phyloP scores from a whole-genome alignment of 2,797 vertebrate species.

The Cheirogaleus major region DNA sequence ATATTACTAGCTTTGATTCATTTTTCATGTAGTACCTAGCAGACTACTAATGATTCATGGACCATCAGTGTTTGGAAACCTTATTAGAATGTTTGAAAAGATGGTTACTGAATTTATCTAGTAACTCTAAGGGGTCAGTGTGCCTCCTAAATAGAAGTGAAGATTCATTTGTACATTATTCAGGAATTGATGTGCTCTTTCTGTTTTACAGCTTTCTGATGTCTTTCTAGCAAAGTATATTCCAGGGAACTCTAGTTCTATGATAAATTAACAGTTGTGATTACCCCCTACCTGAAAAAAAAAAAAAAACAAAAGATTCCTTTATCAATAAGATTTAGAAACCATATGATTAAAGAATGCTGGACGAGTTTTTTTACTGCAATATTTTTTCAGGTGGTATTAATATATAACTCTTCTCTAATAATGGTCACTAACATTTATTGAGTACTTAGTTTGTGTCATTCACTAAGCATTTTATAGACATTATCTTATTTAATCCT shows the following conservation, averaged over 20 bases:
- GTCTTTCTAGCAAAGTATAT: conserved; percentile 1
- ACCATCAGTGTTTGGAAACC: not conserved
- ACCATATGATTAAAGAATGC: not conserved
- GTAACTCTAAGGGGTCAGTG: not conserved
- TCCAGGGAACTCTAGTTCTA: not conserved
- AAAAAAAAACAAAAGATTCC: not conserved
- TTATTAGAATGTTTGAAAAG: conserved; percentile 35
- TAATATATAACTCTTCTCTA: not conserved
- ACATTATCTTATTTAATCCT: not conserved
- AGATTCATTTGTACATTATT: conserved; percentile 21
- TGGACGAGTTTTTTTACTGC: not conserved
- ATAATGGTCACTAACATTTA: not conserved
- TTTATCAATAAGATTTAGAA: conserved; percentile 20
- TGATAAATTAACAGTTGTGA: conserved; percentile 21
- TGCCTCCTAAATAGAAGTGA: conserved; percentile 32
- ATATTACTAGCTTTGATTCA: not conserved
- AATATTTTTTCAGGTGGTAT: not conserved
- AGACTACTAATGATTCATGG: not conserved
- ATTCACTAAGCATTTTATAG: conserved; percentile 28
- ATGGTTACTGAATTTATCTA: conserved; percentile 29
- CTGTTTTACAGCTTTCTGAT: not conserved
- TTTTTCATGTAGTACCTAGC: conserved; percentile 39
- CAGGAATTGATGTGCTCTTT: not conserved
- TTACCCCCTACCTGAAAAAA: not conserved
- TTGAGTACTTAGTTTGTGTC: conserved; percentile 19